phyloP scores from a whole-genome alignment of 2,113 vertebrate species.

The Pelecanus crispus region DNA sequence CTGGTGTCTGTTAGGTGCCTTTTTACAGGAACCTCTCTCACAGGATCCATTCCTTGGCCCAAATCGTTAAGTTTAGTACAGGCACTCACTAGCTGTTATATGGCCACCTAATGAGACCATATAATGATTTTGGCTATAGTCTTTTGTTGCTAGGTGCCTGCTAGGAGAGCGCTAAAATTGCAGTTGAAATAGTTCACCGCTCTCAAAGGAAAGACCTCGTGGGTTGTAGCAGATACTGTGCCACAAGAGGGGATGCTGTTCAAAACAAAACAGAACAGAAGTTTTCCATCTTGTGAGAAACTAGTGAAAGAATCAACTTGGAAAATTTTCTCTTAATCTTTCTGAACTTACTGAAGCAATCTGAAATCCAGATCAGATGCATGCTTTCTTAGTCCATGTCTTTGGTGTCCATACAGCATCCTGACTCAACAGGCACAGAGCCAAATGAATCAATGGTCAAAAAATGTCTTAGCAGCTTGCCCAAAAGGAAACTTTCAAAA shows the following conservation, averaged over 20 bases:
- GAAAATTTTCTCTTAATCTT: background rate
- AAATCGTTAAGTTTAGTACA: background rate
- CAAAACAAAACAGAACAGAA: background rate
- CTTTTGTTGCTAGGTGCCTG: background rate
- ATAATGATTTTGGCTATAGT: background rate
- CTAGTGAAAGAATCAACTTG: background rate
- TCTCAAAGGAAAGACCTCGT: background rate
- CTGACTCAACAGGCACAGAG: background rate
- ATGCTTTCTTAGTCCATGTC: fast-evolving
- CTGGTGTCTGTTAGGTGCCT: background rate
- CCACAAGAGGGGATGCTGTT: background rate
- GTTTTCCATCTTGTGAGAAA: background rate
- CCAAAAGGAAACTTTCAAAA: background rate
- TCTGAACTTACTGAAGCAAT: background rate
- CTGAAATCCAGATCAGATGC: background rate
- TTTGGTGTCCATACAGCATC: background rate
- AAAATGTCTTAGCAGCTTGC: background rate
- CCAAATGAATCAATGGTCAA: background rate
- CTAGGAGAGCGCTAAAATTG: background rate
- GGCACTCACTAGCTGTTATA: background rate
- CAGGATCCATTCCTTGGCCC: background rate
- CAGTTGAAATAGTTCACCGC: background rate
- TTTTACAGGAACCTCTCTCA: background rate
- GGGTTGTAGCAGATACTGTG: background rate
- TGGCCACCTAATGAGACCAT: background rate